phyloP scores from a whole-genome alignment of 2,797 vertebrate species.

The Cyprinella venusta region DNA sequence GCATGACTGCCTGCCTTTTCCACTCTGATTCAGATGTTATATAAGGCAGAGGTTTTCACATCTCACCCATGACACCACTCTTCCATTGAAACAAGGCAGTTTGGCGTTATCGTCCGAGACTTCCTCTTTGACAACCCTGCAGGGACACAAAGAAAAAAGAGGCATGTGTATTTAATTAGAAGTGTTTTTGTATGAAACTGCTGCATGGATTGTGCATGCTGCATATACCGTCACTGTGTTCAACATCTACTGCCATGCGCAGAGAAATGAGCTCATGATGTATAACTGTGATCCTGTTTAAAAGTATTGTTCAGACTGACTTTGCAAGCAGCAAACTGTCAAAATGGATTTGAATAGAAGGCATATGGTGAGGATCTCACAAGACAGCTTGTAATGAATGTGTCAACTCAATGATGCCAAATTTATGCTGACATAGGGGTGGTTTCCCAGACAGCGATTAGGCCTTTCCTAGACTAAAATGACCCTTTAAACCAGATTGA shows the following conservation, averaged over 20 bases:
- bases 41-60: slow-evolving; percentile 26
- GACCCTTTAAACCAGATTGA: too few relatives aligned
- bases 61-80: slow-evolving; percentile 87
- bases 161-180: slow-evolving; percentile 9
- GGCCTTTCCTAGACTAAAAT: too few relatives aligned
- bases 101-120: slow-evolving; percentile 79
- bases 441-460: neutral
- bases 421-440: neutral
- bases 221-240: neutral
- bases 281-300: neutral
- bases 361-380: slow-evolving; percentile 19
- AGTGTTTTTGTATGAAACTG: slow-evolving; percentile 2
- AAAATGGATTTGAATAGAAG: slow-evolving; percentile 2
- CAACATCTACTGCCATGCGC: neutral
- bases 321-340: neutral
- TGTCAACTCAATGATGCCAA: slow-evolving; percentile 6
- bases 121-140: slow-evolving; percentile 66
- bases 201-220: neutral
- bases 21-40: slow-evolving; percentile 30
- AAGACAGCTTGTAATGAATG: neutral
- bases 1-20: slow-evolving; percentile 12
- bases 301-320: slow-evolving; percentile 5
- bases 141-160: slow-evolving; percentile 36
- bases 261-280: slow-evolving; percentile 8
- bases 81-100: slow-evolving; percentile 86